Evolutionary conservation across 2,797 vertebrate genomes (phyloP).

Genomic region (Glossophaga mutica): DNA sequence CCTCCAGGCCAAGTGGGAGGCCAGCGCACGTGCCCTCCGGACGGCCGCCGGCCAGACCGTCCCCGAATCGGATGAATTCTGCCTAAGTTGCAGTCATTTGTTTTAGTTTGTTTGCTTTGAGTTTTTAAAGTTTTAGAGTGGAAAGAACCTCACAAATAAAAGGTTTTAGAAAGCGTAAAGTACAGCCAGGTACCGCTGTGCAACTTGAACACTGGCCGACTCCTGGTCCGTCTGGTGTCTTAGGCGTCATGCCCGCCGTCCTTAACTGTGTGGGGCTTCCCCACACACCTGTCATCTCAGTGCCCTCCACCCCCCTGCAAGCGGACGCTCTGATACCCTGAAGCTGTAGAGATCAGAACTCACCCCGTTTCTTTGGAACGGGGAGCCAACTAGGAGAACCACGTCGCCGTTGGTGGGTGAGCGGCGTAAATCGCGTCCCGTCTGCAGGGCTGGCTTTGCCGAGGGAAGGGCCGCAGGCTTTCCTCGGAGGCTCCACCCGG

Average conservation of each 20-base stretch:
- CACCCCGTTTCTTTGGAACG: background rate
- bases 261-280: background rate
- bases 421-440: background rate
- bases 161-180: background rate
- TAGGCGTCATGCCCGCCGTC: background rate
- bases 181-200: background rate
- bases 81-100: background rate
- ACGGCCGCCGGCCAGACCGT: no score
- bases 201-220: background rate
- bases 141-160: background rate
- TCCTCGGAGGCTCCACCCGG: background rate
- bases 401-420: background rate
- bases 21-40: background rate
- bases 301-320: background rate
- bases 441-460: background rate
- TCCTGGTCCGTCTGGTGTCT: background rate
- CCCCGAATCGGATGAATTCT: background rate
- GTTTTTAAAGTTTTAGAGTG: background rate
- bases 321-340: background rate
- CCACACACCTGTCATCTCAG: background rate
- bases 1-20: background rate
- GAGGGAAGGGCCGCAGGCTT: no score
- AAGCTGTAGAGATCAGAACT: background rate
- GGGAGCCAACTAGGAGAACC: background rate
- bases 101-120: background rate